Conservation (phyloP, 2,888 invertebrate genomes). For the Drosophila monieri region DNA sequence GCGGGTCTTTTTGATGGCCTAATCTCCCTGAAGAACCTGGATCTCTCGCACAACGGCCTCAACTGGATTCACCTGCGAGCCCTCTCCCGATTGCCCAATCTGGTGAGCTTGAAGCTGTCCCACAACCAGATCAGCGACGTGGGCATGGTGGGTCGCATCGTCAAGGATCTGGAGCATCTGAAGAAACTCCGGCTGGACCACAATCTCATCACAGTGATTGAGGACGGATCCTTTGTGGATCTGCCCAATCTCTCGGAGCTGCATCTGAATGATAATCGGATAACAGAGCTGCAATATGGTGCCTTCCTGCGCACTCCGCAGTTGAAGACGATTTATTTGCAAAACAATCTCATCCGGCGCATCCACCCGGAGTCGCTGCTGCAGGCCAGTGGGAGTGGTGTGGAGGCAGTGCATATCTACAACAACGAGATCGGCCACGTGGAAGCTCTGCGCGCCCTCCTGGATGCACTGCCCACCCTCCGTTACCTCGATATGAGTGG, state of each 20-base stretch:
- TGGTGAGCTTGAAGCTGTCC: constrained; percentile 88
- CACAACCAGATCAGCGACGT: constrained; percentile 91
- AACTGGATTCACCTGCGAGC: constrained; percentile 92
- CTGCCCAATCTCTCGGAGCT: constrained; percentile 88
- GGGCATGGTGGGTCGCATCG: constrained; percentile 91
- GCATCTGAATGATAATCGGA: constrained; percentile 89
- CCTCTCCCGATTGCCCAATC: constrained; percentile 87
- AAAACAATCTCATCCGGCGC: constrained; percentile 89
- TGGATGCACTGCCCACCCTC: constrained; percentile 91
- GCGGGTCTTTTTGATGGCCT: constrained; percentile 89
- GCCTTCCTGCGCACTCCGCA: constrained; percentile 92
- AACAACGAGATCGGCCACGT: constrained; percentile 91
- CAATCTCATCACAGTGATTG: constrained; percentile 89
- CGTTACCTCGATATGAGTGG: constrained; percentile 91
- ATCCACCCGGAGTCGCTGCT: constrained; percentile 93
- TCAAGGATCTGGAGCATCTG: constrained; percentile 90
- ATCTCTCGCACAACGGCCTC: constrained; percentile 91
- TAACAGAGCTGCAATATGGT: constrained; percentile 90
- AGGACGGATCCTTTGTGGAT: constrained; percentile 92
- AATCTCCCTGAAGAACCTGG: constrained; percentile 88
- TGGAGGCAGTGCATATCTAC: constrained; percentile 91
- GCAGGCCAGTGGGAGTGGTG: constrained; percentile 89
- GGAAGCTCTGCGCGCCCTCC: constrained; percentile 89
- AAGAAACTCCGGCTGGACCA: constrained; percentile 89
- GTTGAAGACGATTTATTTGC: constrained; percentile 89